A percentile compares a stretch with the other conserved stretches of the same genome.
These are phyloP conservation scores for Brotula barbata DNA, from an alignment of 2,797 vertebrate genomes.

Conservation along the genomic window DNA sequence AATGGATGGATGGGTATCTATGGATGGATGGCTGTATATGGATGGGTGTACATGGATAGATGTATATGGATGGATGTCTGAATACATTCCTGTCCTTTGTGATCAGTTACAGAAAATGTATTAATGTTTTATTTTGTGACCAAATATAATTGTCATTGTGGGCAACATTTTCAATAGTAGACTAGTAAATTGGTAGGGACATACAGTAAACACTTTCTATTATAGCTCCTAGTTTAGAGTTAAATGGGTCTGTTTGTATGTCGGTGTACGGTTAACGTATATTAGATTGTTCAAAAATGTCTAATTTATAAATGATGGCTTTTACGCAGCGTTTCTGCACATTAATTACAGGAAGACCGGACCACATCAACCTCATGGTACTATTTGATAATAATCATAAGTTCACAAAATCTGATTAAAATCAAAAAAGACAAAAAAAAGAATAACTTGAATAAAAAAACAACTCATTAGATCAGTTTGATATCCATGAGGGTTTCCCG, in stretches of 20 bases:
- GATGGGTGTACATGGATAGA: too few relatives aligned
- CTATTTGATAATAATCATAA: slow-evolving; percentile 35
- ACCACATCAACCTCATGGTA: neutral
- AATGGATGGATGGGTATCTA: too few relatives aligned
- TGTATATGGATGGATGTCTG: too few relatives aligned
- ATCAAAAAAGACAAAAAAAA: too few relatives aligned
- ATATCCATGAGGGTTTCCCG: slow-evolving; percentile 9
- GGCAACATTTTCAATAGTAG: too few relatives aligned
- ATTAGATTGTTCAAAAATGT: slow-evolving; percentile 10
- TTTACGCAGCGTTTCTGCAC: slow-evolving; percentile 5
- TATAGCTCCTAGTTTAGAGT: slow-evolving; percentile 16
- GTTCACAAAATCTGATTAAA: too few relatives aligned
- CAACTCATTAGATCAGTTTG: slow-evolving; percentile 23
- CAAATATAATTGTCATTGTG: too few relatives aligned
- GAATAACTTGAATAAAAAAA: neutral
- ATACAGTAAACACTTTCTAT: slow-evolving; percentile 35
- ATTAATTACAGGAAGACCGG: slow-evolving; percentile 29
- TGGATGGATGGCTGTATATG: too few relatives aligned
- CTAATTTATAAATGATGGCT: slow-evolving; percentile 17
- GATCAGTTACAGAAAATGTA: too few relatives aligned
- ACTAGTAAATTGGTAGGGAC: slow-evolving; percentile 15
- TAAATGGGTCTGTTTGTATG: slow-evolving; percentile 8
- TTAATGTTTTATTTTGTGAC: too few relatives aligned
- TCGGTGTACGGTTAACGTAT: neutral
- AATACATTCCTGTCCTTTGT: too few relatives aligned